phyloP scores from a whole-genome alignment of 1,140 invertebrate genomes.

The Drosophila oshimai region DNA sequence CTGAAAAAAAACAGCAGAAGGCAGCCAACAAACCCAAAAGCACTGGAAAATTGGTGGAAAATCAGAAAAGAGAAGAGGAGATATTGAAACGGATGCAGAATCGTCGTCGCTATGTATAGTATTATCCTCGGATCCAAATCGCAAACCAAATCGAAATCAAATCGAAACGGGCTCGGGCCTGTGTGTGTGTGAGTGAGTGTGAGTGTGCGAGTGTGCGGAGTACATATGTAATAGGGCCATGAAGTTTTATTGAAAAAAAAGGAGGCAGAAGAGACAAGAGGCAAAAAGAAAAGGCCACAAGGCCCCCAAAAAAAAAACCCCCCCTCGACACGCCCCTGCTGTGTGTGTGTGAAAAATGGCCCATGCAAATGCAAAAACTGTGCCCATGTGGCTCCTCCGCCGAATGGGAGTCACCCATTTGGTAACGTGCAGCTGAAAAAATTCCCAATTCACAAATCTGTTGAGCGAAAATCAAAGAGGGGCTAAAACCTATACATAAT shows the following conservation, averaged over 20 bases:
- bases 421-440: constrained; percentile 46
- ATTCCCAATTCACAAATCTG: constrained; percentile 29
- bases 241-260: constrained; percentile 75
- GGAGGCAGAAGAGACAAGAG: constrained; percentile 38
- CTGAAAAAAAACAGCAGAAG: constrained; percentile 42
- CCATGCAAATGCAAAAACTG: constrained; percentile 47
- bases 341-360: constrained; percentile 15
- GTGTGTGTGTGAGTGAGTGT: constrained; percentile 36
- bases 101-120: constrained; percentile 11
- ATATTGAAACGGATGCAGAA: constrained; percentile 11
- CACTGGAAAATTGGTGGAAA: neutral
- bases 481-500: constrained; percentile 1
- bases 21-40: constrained; percentile 12
- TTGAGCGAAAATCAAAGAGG: constrained; percentile 31
- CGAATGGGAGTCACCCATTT: constrained; percentile 41
- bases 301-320: neutral
- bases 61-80: constrained; percentile 5
- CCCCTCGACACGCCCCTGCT: neutral
- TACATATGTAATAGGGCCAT: constrained; percentile 76
- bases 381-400: constrained; percentile 61
- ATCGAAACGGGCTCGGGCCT: constrained; percentile 55
- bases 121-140: constrained; percentile 51
- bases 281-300: constrained; percentile 29
- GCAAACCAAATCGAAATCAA: neutral
- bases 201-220: constrained; percentile 58